Conservation (phyloP, 2,888 invertebrate genomes). For the Trichacis sp. region DNA sequence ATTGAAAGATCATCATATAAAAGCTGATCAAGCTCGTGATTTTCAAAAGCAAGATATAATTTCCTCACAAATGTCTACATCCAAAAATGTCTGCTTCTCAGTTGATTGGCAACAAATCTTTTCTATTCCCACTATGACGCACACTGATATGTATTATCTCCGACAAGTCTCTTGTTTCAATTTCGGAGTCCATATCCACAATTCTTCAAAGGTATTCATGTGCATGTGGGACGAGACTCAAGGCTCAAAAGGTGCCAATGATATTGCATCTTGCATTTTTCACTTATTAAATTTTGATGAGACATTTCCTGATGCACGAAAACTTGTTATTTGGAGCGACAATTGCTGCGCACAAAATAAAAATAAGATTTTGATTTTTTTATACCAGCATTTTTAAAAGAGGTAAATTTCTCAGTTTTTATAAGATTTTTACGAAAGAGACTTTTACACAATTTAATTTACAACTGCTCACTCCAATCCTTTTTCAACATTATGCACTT, state of each 20-base stretch:
- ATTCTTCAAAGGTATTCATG: background rate
- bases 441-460: too few species aligned
- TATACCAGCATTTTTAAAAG: too few species aligned
- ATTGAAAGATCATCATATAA: background rate
- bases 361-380: background rate
- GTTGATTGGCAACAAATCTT: background rate
- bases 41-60: background rate
- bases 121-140: conserved; percentile 3
- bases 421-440: too few species aligned
- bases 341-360: background rate
- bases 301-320: background rate
- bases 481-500: too few species aligned
- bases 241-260: conserved; percentile 1
- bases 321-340: background rate
- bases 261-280: conserved; percentile 1
- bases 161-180: conserved; percentile 8
- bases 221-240: conserved; percentile 3
- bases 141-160: conserved; percentile 6
- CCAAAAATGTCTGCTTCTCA: background rate
- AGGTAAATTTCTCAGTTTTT: too few species aligned
- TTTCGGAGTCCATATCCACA: conserved; percentile 2
- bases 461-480: too few species aligned
- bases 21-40: background rate
- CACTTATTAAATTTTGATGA: background rate
- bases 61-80: background rate